Base-by-base conservation (phyloP, 2,113 vertebrate species). In the Prolemur simus region DNA sequence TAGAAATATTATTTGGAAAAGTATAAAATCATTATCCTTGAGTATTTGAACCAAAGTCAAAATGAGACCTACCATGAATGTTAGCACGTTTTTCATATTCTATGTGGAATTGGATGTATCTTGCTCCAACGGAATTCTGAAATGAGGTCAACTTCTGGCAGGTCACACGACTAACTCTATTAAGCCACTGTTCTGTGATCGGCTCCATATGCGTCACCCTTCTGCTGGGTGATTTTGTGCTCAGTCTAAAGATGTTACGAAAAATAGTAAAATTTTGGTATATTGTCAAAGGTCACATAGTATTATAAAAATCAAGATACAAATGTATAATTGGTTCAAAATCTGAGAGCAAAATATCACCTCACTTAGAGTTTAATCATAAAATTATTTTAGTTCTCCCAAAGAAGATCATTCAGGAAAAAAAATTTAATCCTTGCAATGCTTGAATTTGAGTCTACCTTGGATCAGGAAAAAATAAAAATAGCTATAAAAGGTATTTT, bases 71-170 rank as follows among this genome's bases (percentile, higher is more conserved):
- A 94, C 93, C 92, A 80, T 81, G 91, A 96, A 87, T 77, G 88
- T 80, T 92, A 92, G 81, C 87, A 95, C 86, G 91, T 90, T 96
- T 97, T 93, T 95, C 32, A 66, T 96, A 94, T 85, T 96, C 80
- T 81, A 76, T 42, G 52, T 94, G 97, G 97, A 98, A 95, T 18
- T 90, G 94, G 84, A 95, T 87, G 92, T 87, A 94, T 95, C 76
- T 78, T 47, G 94, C 96, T 95, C 98, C 96, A 98, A 13, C 97
- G 96, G 93, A 96, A 96, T 97, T 97, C 94, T 98, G 97, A 98
- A 99, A 98, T 92, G 97, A 99, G 98, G 98, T 98, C 98, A 98
- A 96, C 98, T 98, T 98, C 98, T 98, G 98, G 97, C 96, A 98
- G 95, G 96, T 98, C 98, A 98, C 77, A 98, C 92, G 95, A 95